A percentile compares a stretch with the other conserved stretches of the same genome.
Evolutionary conservation across 2,888 invertebrate species (phyloP).

Genomic region (Phengaris arion): DNA sequence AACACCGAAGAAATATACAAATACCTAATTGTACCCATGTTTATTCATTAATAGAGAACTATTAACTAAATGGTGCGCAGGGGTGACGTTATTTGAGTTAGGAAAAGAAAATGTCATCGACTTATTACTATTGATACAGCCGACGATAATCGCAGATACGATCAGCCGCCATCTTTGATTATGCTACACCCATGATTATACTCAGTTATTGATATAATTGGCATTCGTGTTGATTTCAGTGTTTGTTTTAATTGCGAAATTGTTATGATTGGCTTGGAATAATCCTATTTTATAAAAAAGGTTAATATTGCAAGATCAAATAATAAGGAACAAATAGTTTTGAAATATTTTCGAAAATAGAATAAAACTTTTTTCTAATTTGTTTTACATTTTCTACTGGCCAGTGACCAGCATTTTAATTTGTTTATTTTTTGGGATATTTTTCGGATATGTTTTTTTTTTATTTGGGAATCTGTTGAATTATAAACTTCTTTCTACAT

Average conservation of each 20-base stretch:
- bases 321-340: neutral
- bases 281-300: neutral
- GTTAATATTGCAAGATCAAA: neutral
- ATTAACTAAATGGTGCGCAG: constrained; percentile 38
- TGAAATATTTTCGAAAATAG: neutral
- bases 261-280: neutral
- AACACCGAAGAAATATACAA: neutral
- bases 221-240: constrained; percentile 20
- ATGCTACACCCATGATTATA: constrained; percentile 37
- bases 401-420: too few relatives aligned
- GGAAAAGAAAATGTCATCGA: constrained; percentile 77
- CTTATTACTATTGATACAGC: constrained; percentile 73
- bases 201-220: constrained; percentile 31
- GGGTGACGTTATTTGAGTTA: constrained; percentile 64
- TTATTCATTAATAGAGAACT: neutral
- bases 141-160: constrained; percentile 48
- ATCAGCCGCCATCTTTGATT: constrained; percentile 45
- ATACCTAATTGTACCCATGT: constrained; percentile 1
- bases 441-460: too few relatives aligned
- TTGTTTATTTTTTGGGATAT: neutral
- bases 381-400: neutral
- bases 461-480: neutral
- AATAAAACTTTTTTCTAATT: neutral
- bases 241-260: constrained; percentile 20
- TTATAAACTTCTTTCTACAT: neutral